Conservation (phyloP, 2,797 vertebrate genomes). For the Alcedo quadribrachys region DNA sequence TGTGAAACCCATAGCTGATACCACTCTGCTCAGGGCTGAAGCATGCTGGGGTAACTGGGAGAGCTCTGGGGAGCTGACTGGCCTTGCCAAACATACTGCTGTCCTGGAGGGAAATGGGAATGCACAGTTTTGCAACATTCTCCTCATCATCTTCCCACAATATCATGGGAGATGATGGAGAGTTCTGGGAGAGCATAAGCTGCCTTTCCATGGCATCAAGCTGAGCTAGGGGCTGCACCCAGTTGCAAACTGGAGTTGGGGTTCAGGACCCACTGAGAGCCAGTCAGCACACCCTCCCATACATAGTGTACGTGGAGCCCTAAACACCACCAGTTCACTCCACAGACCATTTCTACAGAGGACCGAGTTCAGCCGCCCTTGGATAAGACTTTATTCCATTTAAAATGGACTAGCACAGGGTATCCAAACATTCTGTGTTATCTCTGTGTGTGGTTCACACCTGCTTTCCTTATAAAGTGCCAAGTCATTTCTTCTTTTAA, state of each 20-base stretch:
- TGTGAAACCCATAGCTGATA: not conserved
- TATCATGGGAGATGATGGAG: fast-evolving
- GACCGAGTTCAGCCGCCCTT: not conserved
- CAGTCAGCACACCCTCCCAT: not conserved
- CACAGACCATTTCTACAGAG: fast-evolving
- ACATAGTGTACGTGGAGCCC: fast-evolving
- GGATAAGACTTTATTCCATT: conserved; percentile 39
- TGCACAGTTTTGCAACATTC: fast-evolving
- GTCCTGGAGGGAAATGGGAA: not conserved
- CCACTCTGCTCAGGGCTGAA: not conserved
- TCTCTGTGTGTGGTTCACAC: not conserved
- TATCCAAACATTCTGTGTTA: not conserved
- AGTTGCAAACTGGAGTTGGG: not conserved
- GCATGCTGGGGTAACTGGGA: not conserved
- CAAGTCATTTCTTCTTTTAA: not conserved
- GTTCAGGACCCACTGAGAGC: fast-evolving
- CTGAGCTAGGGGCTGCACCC: not conserved
- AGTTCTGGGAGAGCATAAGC: not conserved
- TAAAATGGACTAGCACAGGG: not conserved
- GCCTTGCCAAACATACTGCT: fast-evolving
- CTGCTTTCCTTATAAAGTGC: not conserved
- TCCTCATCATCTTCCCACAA: not conserved
- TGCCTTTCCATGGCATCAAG: not conserved
- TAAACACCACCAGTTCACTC: not conserved
- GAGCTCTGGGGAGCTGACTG: not conserved